Percentiles rank a stretch among this genome's conserved stretches.
These are phyloP conservation scores for Thamnaconus septentrionalis DNA, from an alignment of 2,113 vertebrate genomes.

Conservation along the genomic window DNA sequence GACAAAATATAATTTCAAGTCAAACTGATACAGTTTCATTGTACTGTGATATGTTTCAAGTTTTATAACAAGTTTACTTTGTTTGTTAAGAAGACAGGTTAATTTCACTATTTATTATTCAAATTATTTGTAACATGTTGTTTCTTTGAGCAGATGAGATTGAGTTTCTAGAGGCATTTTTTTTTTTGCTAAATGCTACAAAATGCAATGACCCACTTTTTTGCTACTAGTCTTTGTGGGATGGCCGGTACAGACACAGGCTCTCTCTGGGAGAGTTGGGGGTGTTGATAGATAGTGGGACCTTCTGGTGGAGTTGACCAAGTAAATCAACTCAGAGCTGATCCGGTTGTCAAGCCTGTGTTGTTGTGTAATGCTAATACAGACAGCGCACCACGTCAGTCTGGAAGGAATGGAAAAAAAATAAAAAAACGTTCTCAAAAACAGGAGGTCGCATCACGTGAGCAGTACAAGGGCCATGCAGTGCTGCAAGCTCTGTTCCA, in stretches of 20 bases:
- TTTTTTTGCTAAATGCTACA: slow-evolving; percentile 21
- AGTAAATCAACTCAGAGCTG: slow-evolving; percentile 13
- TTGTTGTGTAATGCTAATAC: not conserved
- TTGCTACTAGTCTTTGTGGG: slow-evolving; percentile 36
- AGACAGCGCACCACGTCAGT: slow-evolving; percentile 17
- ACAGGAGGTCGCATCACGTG: slow-evolving; percentile 20
- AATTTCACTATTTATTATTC: no score
- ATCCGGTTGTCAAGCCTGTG: no score
- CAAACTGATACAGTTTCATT: no score
- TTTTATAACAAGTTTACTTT: no score
- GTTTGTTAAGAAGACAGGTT: no score
- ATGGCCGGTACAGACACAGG: slow-evolving; percentile 35
- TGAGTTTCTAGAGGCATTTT: no score
- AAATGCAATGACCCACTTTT: slow-evolving; percentile 31
- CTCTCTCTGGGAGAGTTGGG: slow-evolving; percentile 12
- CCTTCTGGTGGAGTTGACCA: slow-evolving; percentile 15
- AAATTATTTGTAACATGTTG: no score
- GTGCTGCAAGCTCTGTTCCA: slow-evolving; percentile 11
- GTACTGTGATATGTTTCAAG: no score
- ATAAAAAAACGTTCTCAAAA: not conserved
- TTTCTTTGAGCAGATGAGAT: no score
- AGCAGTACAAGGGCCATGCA: slow-evolving; percentile 10
- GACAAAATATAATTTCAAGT: no score
- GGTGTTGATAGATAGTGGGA: slow-evolving; percentile 1
- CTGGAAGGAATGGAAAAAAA: not conserved